Conservation (phyloP, 2,888 invertebrate species). For the Siphlonurus alternatus region DNA sequence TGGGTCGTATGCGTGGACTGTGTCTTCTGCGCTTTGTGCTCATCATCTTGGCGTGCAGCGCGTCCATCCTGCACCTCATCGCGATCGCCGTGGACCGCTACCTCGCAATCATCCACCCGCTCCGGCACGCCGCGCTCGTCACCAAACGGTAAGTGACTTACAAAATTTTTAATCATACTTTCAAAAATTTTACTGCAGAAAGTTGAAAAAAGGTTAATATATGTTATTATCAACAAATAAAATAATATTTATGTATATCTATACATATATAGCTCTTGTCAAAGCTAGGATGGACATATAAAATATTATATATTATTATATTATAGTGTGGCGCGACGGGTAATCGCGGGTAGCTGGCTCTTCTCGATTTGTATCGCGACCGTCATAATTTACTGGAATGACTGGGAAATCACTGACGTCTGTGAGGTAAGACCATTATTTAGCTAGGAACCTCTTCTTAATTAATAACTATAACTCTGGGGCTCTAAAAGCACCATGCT, state of each 20-base stretch:
- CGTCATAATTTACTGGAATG: constrained; percentile 63
- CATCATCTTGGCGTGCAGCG: constrained; percentile 57
- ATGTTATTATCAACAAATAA: too few species aligned
- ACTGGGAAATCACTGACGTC: constrained; percentile 52
- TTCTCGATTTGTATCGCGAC: constrained; percentile 45
- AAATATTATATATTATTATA: too few species aligned
- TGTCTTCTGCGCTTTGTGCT: constrained; percentile 57
- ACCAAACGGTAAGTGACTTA: constrained; percentile 31
- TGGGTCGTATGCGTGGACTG: constrained; percentile 40
- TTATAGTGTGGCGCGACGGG: constrained; percentile 38
- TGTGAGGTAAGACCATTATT: constrained; percentile 44
- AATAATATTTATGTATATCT: too few species aligned
- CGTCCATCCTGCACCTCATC: constrained; percentile 61
- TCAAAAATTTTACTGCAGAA: background rate
- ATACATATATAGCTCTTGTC: too few species aligned
- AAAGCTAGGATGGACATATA: too few species aligned
- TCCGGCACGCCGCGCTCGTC: constrained; percentile 51
- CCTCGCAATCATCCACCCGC: constrained; percentile 60
- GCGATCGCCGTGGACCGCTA: constrained; percentile 64
- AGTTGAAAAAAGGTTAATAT: background rate
- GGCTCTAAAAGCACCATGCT: too few species aligned
- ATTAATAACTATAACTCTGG: too few species aligned
- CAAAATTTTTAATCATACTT: background rate
- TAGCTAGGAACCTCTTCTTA: too few species aligned
- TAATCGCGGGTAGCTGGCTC: constrained; percentile 50